phyloP scores from a whole-genome alignment of 2,888 invertebrate genomes.

The Campoplex nolae region DNA sequence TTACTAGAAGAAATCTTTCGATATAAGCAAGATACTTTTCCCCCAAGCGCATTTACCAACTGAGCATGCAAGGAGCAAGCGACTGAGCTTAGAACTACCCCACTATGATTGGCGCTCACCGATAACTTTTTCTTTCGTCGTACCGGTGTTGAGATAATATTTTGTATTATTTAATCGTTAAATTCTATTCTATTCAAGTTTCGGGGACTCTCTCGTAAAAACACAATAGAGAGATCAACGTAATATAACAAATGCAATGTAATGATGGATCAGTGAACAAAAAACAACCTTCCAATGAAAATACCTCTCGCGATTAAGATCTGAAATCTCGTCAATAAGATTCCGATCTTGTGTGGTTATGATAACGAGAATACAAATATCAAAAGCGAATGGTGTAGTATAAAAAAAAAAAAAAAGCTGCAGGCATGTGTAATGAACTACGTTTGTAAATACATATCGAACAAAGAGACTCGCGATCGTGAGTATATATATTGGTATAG shows the following conservation, averaged over 20 bases:
- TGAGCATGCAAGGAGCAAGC: not conserved
- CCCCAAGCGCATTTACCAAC: not conserved
- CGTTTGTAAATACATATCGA: not conserved
- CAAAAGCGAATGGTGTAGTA: not conserved
- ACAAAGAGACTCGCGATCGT: slow-evolving; percentile 8
- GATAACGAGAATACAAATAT: not conserved
- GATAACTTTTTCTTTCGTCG: not conserved
- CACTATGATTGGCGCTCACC: not conserved
- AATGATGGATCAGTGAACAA: not conserved
- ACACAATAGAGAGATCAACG: not conserved
- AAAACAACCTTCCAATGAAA: not conserved
- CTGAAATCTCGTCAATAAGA: not conserved
- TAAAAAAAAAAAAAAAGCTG: not conserved
- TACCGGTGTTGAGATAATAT: too few species aligned
- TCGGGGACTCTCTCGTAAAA: not conserved
- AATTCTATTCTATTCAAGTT: too few species aligned
- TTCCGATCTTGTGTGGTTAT: not conserved
- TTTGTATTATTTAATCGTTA: too few species aligned
- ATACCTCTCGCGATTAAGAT: not conserved
- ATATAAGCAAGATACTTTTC: not conserved
- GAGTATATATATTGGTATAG: slow-evolving; percentile 9
- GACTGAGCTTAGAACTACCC: not conserved
- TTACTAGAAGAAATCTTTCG: not conserved
- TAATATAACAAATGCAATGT: not conserved
- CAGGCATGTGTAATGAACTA: not conserved